Evolutionary conservation across 2,797 vertebrate species (phyloP).

Genomic region (Acanthurus leucopareius): DNA sequence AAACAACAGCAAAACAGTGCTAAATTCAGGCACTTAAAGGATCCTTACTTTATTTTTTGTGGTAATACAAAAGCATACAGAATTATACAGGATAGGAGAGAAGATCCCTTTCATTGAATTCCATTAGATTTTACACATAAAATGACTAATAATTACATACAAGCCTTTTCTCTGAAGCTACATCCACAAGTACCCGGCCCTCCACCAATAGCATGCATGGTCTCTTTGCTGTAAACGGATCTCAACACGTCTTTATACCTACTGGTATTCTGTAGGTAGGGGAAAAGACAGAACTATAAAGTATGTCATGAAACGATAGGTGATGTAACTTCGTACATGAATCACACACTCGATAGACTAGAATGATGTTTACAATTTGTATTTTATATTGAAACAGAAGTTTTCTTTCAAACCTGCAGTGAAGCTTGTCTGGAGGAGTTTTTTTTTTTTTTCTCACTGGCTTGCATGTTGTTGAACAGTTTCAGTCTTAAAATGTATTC

Average conservation of each 20-base stretch:
- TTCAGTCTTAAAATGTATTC: slow-evolving; percentile 37
- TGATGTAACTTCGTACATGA: slow-evolving; percentile 43
- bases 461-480: slow-evolving; percentile 14
- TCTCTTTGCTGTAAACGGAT: slow-evolving; percentile 70
- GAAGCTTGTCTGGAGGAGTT: slow-evolving; percentile 14
- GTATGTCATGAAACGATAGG: slow-evolving; percentile 44
- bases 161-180: slow-evolving; percentile 77
- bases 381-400: slow-evolving; percentile 21
- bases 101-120: slow-evolving; percentile 90
- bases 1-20: slow-evolving; percentile 70
- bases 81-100: slow-evolving; percentile 91
- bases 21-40: slow-evolving; percentile 98
- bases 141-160: slow-evolving; percentile 87
- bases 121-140: slow-evolving; percentile 90
- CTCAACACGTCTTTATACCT: slow-evolving; percentile 57
- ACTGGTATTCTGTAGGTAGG: slow-evolving; percentile 46
- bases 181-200: slow-evolving; percentile 77
- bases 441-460: slow-evolving; percentile 2
- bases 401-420: slow-evolving; percentile 3
- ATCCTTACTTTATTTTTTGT: slow-evolving; percentile 96
- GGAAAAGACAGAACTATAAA: slow-evolving; percentile 42
- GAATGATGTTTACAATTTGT: slow-evolving; percentile 28
- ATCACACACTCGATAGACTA: slow-evolving; percentile 45
- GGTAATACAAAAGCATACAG: slow-evolving; percentile 93
- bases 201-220: slow-evolving; percentile 80